Conservation (phyloP, 2,888 invertebrate species). For the Drosophila testacea region DNA sequence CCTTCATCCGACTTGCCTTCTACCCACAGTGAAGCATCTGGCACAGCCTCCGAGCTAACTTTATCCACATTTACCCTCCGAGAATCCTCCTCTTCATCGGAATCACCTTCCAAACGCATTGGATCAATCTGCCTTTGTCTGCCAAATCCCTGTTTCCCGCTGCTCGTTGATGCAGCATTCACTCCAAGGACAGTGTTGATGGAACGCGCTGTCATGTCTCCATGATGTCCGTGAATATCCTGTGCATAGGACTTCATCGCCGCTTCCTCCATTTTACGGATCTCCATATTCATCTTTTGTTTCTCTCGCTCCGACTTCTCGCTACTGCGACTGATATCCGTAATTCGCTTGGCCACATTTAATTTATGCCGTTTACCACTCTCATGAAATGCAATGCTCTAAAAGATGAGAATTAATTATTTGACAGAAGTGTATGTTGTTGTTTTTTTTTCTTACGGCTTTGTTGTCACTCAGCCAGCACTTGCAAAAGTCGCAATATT, state of each 20-base stretch:
- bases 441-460: constrained; percentile 87
- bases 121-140: constrained; percentile 82
- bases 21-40: constrained; percentile 89
- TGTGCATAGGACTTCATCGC: constrained; percentile 95
- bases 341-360: constrained; percentile 94
- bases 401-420: constrained; percentile 26
- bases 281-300: constrained; percentile 91
- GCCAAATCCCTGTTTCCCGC: constrained; percentile 81
- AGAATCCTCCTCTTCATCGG: constrained; percentile 81
- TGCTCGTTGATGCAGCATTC: constrained; percentile 82
- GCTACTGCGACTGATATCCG: constrained; percentile 93
- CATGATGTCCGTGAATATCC: constrained; percentile 88
- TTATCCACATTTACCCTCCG: constrained; percentile 74
- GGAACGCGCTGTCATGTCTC: constrained; percentile 83
- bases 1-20: constrained; percentile 92
- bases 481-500: constrained; percentile 99
- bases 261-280: constrained; percentile 95
- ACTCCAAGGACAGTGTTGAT: constrained; percentile 78
- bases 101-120: constrained; percentile 81
- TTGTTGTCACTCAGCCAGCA: constrained; percentile 99
- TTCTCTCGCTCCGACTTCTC: constrained; percentile 92
- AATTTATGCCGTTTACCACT: constrained; percentile 96
- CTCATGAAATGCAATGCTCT: constrained; percentile 98
- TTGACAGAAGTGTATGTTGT: neutral
- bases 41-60: constrained; percentile 73